Conservation (phyloP, 1,140 invertebrate genomes). For the Brachionus plicatilis region DNA sequence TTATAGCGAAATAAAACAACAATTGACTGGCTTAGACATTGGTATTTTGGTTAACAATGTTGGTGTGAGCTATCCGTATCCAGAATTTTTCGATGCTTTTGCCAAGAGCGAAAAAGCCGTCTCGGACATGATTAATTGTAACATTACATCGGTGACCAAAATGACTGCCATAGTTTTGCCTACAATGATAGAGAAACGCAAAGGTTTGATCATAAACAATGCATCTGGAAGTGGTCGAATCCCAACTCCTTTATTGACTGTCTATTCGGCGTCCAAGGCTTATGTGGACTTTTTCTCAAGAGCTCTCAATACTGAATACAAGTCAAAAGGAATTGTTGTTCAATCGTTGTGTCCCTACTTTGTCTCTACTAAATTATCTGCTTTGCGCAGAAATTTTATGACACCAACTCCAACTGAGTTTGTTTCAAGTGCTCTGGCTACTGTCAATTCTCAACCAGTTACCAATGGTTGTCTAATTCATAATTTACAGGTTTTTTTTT, state of each 20-base stretch:
- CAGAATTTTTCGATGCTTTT: conserved; percentile 61
- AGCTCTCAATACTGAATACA: neutral
- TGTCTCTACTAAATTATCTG: conserved; percentile 87
- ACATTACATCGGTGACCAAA: conserved; percentile 66
- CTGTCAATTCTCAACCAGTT: neutral
- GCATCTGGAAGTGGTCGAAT: conserved; percentile 74
- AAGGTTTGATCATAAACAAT: conserved; percentile 84
- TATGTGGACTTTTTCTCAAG: conserved; percentile 42
- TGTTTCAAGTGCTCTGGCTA: neutral
- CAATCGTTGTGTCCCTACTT: conserved; percentile 64
- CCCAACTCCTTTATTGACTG: conserved; percentile 74
- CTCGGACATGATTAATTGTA: conserved; percentile 65
- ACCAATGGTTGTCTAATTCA: conserved; percentile 33
- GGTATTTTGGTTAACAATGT: conserved; percentile 92
- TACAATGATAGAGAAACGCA: conserved; percentile 73
- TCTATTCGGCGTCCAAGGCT: conserved; percentile 84
- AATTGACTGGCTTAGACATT: conserved; percentile 72
- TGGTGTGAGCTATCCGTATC: conserved; percentile 79
- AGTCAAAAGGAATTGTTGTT: neutral
- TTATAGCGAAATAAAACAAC: conserved; percentile 69
- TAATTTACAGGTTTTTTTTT: conserved; percentile 8
- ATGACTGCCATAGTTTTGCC: conserved; percentile 81
- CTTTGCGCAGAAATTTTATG: conserved; percentile 58
- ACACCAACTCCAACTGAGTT: neutral
- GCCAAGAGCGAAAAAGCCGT: conserved; percentile 46